phyloP scores from a whole-genome alignment of 2,888 invertebrate species.

The Zelleria hepariella region DNA sequence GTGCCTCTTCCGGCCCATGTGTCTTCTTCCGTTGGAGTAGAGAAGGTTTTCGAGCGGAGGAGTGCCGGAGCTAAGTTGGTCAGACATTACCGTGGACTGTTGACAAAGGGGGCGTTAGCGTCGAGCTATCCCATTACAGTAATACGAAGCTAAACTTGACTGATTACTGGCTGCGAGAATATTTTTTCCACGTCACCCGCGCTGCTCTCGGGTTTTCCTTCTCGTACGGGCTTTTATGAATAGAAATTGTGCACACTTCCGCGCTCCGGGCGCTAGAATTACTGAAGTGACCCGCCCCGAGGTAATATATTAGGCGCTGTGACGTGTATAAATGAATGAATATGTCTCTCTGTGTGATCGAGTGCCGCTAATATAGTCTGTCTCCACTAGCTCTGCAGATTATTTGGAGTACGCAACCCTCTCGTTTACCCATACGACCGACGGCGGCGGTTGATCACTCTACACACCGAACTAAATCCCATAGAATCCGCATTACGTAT shows the following conservation, averaged over 20 bases:
- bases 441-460: too few relatives aligned
- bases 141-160: slow-evolving; percentile 61
- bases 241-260: background rate
- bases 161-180: slow-evolving; percentile 49
- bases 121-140: slow-evolving; percentile 44
- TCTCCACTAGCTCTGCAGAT: background rate
- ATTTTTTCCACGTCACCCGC: slow-evolving; percentile 23
- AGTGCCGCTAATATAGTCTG: background rate
- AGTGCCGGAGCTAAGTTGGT: background rate
- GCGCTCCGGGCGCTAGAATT: background rate
- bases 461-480: too few relatives aligned
- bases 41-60: background rate
- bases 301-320: background rate
- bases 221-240: background rate
- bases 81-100: slow-evolving; percentile 4
- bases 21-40: background rate
- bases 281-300: background rate
- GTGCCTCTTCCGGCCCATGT: background rate
- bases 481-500: too few relatives aligned
- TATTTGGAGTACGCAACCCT: too few relatives aligned
- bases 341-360: background rate
- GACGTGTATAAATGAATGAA: background rate
- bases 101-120: slow-evolving; percentile 9
- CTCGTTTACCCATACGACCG: too few relatives aligned
- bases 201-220: background rate